A percentile compares a stretch with the other conserved stretches of the same genome.
phyloP scores from a whole-genome alignment of 2,888 invertebrate genomes.

The Drosophila leonis region DNA sequence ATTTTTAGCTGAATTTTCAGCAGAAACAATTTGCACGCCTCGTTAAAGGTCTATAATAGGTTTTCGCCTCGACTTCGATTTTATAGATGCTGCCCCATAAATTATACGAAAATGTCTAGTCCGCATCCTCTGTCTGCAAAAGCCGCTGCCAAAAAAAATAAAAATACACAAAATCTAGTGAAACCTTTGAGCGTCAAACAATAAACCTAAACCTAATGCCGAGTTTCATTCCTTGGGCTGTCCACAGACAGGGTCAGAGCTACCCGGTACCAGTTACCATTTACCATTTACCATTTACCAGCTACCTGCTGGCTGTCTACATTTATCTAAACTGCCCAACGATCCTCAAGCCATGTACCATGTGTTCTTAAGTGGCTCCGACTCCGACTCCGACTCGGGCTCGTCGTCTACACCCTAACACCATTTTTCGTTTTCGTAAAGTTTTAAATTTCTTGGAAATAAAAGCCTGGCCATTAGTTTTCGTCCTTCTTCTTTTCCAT shows the following conservation, averaged over 20 bases:
- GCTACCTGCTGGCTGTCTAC: conserved; percentile 49
- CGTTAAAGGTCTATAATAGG: conserved; percentile 31
- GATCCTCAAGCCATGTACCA: conserved; percentile 59
- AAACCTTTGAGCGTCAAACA: conserved; percentile 43
- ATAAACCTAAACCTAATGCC: conserved; percentile 46
- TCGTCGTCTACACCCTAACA: conserved; percentile 49
- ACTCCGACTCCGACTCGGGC: conserved; percentile 24
- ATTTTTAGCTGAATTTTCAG: conserved; percentile 10
- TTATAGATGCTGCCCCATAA: conserved; percentile 57
- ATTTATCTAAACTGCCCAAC: conserved; percentile 61
- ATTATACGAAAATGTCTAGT: conserved; percentile 59
- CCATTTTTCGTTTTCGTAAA: conserved; percentile 74
- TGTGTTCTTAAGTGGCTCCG: conserved; percentile 72
- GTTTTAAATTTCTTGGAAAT: conserved; percentile 86
- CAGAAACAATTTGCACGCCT: conserved; percentile 39
- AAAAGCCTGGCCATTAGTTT: conserved; percentile 82
- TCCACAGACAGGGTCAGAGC: conserved; percentile 32
- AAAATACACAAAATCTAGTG: conserved; percentile 17
- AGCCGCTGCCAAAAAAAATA: conserved; percentile 33
- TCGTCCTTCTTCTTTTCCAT: conserved; percentile 66
- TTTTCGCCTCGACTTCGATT: conserved; percentile 23
- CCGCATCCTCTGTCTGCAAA: conserved; percentile 52
- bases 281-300: conserved; percentile 21
- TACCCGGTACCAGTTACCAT: conserved; percentile 32
- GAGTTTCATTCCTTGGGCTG: conserved; percentile 33